Evolutionary conservation across 2,888 invertebrate genomes (phyloP), one percentile per base, ranked within the genome.

Genomic region (Mesorhabditis sp.): DNA sequence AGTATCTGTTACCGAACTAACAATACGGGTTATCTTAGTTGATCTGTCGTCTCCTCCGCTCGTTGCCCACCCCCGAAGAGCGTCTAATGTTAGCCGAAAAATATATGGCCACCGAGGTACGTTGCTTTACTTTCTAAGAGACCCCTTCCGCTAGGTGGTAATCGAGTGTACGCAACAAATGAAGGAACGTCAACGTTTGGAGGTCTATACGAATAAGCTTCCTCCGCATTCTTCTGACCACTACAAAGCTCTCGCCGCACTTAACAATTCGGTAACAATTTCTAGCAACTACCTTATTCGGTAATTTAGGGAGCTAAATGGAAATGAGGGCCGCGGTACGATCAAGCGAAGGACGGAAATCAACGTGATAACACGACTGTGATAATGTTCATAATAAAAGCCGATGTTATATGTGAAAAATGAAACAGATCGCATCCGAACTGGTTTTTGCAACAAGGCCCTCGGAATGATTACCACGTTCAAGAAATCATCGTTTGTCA

Each of bases 171-270:
- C 58, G n/a, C 58, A 50, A n/a, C 58, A 50, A n/a, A 10, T 13
- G n/a, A 50, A 50, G 58, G 58, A 50, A 13, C 58, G 58, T n/a
- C 7, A 10, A 50, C 58, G 58, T 50, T 50, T 50, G n/a, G 58
- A 50, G 58, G 58, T n/a, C 10, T 50, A 50, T 50, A 10, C n/a
- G 58, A 50, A 50, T 10, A 50, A 50, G 58, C n/a, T 50, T 10
- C 7, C 58, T 2, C 58, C 58, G 58, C 58, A 50, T 50, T 50
- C 58, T 50, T 50, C 58, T 10, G 58, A 50, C n/a, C 58, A 50
- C n/a, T 50, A 50, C n/a, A 50, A 50, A 50, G n/a, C 58, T n/a
- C 58, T 50, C 10, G 58, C 58, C n/a, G 58, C 58, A 13, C 58
- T 50, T 50, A 50, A 50, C n/a, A 50, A 50, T 50, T 50, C 58